Evolutionary conservation across 2,797 vertebrate genomes (phyloP).

Genomic region (Momotus momota): DNA sequence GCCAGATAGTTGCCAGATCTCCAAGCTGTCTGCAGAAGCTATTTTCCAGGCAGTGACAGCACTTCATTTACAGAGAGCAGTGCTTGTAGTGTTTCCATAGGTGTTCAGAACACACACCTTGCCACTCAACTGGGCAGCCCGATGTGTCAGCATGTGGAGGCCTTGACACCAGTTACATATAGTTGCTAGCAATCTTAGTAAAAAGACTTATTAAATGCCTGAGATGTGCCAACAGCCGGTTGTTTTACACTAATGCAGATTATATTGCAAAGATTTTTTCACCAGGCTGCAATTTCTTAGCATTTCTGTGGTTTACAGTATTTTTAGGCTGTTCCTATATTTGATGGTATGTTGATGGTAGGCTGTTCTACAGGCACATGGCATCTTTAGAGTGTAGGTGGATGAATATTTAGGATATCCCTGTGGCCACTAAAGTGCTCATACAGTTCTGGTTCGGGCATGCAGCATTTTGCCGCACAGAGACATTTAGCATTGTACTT

Average conservation of each 20-base stretch:
- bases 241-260: background rate
- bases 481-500: accelerated
- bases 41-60: background rate
- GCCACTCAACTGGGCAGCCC: background rate
- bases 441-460: background rate
- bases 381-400: background rate
- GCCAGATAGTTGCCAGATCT: background rate
- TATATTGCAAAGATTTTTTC: background rate
- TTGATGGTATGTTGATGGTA: background rate
- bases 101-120: background rate
- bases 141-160: background rate
- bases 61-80: background rate
- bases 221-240: background rate
- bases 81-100: background rate
- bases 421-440: background rate
- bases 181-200: background rate
- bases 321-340: background rate
- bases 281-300: background rate
- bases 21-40: background rate
- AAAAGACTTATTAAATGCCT: background rate
- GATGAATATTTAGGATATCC: background rate
- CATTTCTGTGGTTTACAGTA: background rate
- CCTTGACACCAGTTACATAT: background rate
- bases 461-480: background rate
- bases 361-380: background rate